A percentile compares a stretch with the other conserved stretches of the same genome.
Evolutionary conservation across 2,888 invertebrate genomes (phyloP).

Genomic region (Dascillus cervinus): DNA sequence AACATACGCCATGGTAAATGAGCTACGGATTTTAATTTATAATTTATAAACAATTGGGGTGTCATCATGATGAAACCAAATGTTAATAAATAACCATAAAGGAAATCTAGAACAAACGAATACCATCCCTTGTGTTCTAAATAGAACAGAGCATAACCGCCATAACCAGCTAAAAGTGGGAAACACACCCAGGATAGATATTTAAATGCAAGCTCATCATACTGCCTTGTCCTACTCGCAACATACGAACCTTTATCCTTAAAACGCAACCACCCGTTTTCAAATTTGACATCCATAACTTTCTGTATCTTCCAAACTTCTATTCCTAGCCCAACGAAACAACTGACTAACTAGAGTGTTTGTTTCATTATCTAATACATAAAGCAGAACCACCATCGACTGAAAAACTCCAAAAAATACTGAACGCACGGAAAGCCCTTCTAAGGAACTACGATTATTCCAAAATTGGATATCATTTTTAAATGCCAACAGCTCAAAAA

Average conservation of each 20-base stretch:
- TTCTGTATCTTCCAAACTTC: slow-evolving; percentile 99
- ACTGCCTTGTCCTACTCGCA: slow-evolving; percentile 85
- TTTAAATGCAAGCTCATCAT: slow-evolving; percentile 91
- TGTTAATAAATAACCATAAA: slow-evolving; percentile 95
- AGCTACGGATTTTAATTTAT: slow-evolving; percentile 97
- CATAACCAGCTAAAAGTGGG: slow-evolving; percentile 89
- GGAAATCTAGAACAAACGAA: slow-evolving; percentile 91
- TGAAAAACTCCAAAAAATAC: slow-evolving; percentile 99
- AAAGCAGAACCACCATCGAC: slow-evolving; percentile 87
- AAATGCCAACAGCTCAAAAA: slow-evolving; percentile 97
- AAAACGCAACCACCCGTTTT: slow-evolving; percentile 71
- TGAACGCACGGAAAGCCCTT: slow-evolving; percentile 94
- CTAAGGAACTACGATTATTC: slow-evolving; percentile 94
- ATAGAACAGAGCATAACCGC: slow-evolving; percentile 89
- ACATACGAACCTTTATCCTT: slow-evolving; percentile 96
- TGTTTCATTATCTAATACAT: slow-evolving; percentile 97
- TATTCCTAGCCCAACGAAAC: slow-evolving; percentile 89
- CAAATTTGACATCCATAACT: slow-evolving; percentile 76
- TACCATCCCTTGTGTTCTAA: slow-evolving; percentile 99
- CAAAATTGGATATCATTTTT: slow-evolving; percentile 99
- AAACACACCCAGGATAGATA: slow-evolving; percentile 96
- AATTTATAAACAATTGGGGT: slow-evolving; percentile 99
- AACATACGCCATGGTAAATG: slow-evolving; percentile 99
- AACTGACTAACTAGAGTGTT: slow-evolving; percentile 92
- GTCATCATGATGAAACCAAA: slow-evolving; percentile 99